Conservation (phyloP, 2,113 vertebrate species). For the Peromyscus leucopus region DNA sequence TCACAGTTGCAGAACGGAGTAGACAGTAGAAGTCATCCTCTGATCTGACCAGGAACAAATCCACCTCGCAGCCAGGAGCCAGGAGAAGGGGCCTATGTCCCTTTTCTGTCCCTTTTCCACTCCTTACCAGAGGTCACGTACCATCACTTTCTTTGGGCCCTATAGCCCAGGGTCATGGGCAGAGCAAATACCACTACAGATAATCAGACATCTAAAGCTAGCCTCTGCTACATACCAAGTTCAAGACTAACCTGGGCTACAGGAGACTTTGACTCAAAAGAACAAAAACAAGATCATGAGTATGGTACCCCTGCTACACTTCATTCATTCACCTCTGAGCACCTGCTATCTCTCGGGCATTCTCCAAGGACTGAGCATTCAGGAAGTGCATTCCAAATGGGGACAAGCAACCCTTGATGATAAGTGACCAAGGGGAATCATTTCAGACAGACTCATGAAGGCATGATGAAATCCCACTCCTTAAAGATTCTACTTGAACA, state of each 20-base stretch:
- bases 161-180: too few relatives aligned
- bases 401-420: background rate
- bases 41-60: too few relatives aligned
- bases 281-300: background rate
- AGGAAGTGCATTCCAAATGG: background rate
- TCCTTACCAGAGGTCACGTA: too few relatives aligned
- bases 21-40: too few relatives aligned
- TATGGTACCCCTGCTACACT: background rate
- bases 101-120: too few relatives aligned
- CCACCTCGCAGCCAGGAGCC: too few relatives aligned
- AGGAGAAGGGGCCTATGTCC: too few relatives aligned
- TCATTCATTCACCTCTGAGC: background rate
- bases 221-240: background rate
- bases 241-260: background rate
- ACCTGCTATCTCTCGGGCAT: background rate
- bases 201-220: background rate
- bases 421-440: background rate
- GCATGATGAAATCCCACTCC: background rate
- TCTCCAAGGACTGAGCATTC: background rate
- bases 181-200: too few relatives aligned
- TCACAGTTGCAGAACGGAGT: too few relatives aligned
- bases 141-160: too few relatives aligned
- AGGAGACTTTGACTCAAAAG: too few relatives aligned
- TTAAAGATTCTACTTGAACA: conserved; percentile 11
- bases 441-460: background rate